Percentiles rank a stretch among this genome's conserved stretches.
Conservation (phyloP, 2,113 vertebrate species). For the Gavia stellata region DNA sequence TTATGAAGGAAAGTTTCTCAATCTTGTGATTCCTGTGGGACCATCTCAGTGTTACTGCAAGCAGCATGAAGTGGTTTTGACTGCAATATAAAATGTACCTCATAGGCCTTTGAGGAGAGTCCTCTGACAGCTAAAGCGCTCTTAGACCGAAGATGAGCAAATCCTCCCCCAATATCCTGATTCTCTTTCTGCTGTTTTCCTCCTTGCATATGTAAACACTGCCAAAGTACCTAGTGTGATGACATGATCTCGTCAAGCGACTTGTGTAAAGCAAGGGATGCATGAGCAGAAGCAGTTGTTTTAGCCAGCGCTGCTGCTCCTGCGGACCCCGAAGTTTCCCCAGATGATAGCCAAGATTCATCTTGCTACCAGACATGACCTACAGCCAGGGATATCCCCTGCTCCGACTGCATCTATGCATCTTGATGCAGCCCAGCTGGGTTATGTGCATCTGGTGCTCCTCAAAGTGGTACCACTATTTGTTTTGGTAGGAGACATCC, state of each 20-base stretch:
- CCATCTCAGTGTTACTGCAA: not conserved
- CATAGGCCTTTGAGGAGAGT: not conserved
- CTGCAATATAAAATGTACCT: not conserved
- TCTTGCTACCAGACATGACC: not conserved
- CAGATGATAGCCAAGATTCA: not conserved
- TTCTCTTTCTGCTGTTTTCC: not conserved
- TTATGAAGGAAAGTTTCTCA: not conserved
- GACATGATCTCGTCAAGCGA: not conserved
- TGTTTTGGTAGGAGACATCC: not conserved
- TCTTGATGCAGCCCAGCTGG: not conserved
- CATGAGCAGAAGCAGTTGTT: not conserved
- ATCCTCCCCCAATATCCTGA: not conserved
- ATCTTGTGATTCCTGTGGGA: not conserved
- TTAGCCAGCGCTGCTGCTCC: not conserved
- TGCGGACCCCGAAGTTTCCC: not conserved
- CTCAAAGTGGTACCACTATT: not conserved
- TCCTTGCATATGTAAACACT: not conserved
- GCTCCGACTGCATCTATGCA: rapidly evolving
- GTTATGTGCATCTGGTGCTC: not conserved
- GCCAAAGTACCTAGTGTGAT: not conserved
- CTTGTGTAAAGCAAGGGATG: not conserved
- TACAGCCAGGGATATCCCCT: not conserved
- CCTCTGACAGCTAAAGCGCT: not conserved
- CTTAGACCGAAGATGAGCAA: not conserved
- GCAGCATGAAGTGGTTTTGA: not conserved